phyloP scores from a whole-genome alignment of 2,888 invertebrate genomes.

The Xanthia togata region DNA sequence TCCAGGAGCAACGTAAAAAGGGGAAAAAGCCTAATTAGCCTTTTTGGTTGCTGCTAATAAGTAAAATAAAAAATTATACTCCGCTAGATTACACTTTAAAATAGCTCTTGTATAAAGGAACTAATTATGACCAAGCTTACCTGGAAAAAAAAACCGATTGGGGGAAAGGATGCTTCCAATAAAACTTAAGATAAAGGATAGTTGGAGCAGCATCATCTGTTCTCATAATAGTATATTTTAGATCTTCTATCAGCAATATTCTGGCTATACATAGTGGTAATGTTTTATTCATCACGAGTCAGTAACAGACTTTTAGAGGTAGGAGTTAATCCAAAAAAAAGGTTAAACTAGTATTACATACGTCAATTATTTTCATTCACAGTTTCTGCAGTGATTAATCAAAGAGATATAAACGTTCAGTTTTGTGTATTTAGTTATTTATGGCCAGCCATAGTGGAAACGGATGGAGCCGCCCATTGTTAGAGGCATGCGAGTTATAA shows the following conservation, averaged over 20 bases:
- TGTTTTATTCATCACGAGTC: too few species aligned
- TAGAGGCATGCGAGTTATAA: constrained; percentile 23
- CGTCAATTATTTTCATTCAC: constrained; percentile 3
- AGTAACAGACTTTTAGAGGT: too few species aligned
- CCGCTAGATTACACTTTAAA: neutral
- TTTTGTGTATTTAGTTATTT: constrained; percentile 39
- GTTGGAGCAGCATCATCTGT: neutral
- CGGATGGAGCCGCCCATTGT: constrained; percentile 37
- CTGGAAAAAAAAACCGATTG: too few species aligned
- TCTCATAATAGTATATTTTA: neutral
- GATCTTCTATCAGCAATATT: too few species aligned
- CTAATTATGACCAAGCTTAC: too few species aligned
- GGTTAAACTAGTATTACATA: neutral
- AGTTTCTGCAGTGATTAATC: constrained; percentile 46
- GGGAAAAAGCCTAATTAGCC: too few species aligned
- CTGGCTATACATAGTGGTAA: neutral
- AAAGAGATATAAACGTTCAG: constrained; percentile 36
- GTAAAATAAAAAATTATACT: constrained; percentile 8
- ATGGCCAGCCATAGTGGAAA: constrained; percentile 24
- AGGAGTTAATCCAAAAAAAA: too few species aligned
- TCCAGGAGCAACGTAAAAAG: constrained; percentile 32
- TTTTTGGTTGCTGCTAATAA: constrained; percentile 46
- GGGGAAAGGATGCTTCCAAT: neutral
- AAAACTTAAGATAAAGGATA: neutral
- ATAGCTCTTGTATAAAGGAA: too few species aligned